Conservation (phyloP, 2,888 invertebrate species). For the Alitta virens region DNA sequence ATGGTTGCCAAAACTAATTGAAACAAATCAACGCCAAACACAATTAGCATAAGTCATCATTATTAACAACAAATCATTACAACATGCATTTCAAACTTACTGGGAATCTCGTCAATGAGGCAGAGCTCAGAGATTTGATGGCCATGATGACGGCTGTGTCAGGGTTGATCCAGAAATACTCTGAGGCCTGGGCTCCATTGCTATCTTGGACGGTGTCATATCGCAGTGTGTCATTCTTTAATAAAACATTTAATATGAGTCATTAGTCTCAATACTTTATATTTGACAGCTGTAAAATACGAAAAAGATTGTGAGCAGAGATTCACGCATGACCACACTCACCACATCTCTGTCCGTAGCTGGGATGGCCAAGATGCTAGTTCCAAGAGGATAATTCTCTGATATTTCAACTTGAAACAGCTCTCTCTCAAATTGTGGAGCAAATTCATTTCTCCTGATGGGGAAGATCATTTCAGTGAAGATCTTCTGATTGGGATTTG, state of each 20-base stretch:
- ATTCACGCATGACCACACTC: not conserved
- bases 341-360: slow-evolving; percentile 86
- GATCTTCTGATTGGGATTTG: slow-evolving; percentile 35
- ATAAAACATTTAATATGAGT: not conserved
- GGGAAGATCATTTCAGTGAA: slow-evolving; percentile 35
- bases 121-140: slow-evolving; percentile 33
- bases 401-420: slow-evolving; percentile 31
- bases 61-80: too few species aligned
- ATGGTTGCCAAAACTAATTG: too few species aligned
- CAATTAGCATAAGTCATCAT: too few species aligned
- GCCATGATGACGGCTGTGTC: slow-evolving; percentile 37
- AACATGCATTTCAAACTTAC: slow-evolving; percentile 24
- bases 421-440: slow-evolving; percentile 49
- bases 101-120: slow-evolving; percentile 24
- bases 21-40: too few species aligned
- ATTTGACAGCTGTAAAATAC: too few species aligned
- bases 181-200: slow-evolving; percentile 21
- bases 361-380: slow-evolving; percentile 69
- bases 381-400: slow-evolving; percentile 47
- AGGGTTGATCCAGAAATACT: slow-evolving; percentile 42
- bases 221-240: slow-evolving; percentile 24
- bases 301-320: too few species aligned
- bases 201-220: slow-evolving; percentile 28
- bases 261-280: too few species aligned
- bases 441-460: slow-evolving; percentile 40